Conservation (phyloP, 2,888 invertebrate species). For the Melipona bicolor region DNA sequence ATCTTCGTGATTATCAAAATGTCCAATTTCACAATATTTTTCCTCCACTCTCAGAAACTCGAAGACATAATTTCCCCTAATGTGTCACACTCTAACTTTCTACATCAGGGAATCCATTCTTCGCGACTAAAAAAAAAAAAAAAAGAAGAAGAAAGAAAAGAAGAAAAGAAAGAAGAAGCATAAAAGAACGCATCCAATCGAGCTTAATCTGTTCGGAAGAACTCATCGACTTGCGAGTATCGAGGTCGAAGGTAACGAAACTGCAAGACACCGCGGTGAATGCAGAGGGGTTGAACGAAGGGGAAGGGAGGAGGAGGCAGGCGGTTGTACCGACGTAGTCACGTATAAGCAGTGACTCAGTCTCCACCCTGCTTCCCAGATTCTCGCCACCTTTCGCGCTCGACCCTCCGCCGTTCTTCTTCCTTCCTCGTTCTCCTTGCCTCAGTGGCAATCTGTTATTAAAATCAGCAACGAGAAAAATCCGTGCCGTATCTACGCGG, state of each 20-base stretch:
- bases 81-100: too few species aligned
- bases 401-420: slow-evolving; percentile 45
- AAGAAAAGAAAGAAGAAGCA: neutral
- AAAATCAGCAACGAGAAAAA: slow-evolving; percentile 84
- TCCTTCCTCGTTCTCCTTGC: slow-evolving; percentile 34
- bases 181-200: neutral
- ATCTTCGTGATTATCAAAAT: too few species aligned
- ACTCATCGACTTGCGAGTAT: slow-evolving; percentile 43
- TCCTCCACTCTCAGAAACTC: too few species aligned
- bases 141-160: too few species aligned
- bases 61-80: too few species aligned
- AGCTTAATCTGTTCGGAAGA: slow-evolving; percentile 67
- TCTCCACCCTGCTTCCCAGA: slow-evolving; percentile 44
- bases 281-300: slow-evolving; percentile 52
- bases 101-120: too few species aligned
- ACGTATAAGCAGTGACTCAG: slow-evolving; percentile 83
- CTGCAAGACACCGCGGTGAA: slow-evolving; percentile 63
- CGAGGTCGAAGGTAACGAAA: slow-evolving; percentile 67
- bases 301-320: slow-evolving; percentile 29
- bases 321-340: slow-evolving; percentile 73
- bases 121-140: too few species aligned
- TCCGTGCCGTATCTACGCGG: slow-evolving; percentile 83
- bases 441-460: slow-evolving; percentile 81
- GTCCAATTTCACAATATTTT: too few species aligned
- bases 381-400: slow-evolving; percentile 11